Percentiles rank a stretch among this genome's conserved stretches.
Evolutionary conservation across 2,888 invertebrate genomes (phyloP).

Genomic region (Drosophila limbata): DNA sequence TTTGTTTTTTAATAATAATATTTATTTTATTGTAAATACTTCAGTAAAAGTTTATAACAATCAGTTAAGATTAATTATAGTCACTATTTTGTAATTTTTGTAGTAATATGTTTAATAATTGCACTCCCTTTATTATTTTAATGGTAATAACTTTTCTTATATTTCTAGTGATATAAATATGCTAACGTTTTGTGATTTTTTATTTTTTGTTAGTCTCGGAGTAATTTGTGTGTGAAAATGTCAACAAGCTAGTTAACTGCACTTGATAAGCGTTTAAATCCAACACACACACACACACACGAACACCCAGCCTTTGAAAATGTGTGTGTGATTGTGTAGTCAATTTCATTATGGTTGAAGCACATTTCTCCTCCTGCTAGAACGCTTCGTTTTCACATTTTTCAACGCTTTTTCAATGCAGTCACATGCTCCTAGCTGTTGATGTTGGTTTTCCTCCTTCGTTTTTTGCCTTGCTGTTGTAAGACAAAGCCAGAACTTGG

Average conservation of each 20-base stretch:
- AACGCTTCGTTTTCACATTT: constrained; percentile 53
- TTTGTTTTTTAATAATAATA: too few species aligned
- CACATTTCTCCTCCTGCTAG: constrained; percentile 47
- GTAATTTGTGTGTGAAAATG: constrained; percentile 59
- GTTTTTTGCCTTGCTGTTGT: constrained; percentile 27
- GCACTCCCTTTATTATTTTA: too few species aligned
- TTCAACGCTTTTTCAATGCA: constrained; percentile 41
- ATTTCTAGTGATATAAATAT: neutral
- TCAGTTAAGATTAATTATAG: too few species aligned
- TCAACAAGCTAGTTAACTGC: constrained; percentile 74
- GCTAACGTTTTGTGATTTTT: neutral
- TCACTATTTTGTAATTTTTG: too few species aligned
- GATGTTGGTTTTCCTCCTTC: constrained; percentile 42
- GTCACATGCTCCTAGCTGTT: constrained; percentile 46
- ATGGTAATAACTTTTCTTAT: too few species aligned
- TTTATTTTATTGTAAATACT: too few species aligned
- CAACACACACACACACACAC: neutral
- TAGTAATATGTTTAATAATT: too few species aligned
- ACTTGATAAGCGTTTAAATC: constrained; percentile 64
- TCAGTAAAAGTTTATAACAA: too few species aligned
- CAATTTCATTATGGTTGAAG: constrained; percentile 50
- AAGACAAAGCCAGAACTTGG: constrained; percentile 54
- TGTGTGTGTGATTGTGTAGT: constrained; percentile 25
- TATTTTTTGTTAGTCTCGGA: constrained; percentile 3
- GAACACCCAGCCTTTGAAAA: neutral